Conservation (phyloP, 2,113 vertebrate species). For the Todiramphus chloris region DNA sequence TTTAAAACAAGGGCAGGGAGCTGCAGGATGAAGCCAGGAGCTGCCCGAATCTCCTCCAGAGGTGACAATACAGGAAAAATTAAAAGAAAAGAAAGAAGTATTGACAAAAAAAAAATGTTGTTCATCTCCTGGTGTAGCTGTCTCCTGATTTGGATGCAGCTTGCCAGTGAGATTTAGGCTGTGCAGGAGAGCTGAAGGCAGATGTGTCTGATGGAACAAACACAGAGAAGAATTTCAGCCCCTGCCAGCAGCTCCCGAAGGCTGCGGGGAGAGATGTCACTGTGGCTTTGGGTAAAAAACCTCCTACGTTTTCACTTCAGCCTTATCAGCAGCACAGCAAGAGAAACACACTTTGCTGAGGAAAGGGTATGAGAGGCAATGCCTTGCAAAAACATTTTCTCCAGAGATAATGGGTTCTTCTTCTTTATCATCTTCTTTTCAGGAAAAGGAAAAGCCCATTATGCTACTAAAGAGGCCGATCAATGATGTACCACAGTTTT, state of each 20-base stretch:
- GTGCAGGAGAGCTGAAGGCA: background rate
- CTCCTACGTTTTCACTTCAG: background rate
- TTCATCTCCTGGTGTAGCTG: background rate
- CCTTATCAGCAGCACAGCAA: background rate
- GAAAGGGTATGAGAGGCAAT: background rate
- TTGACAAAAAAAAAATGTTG: background rate
- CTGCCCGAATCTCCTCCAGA: background rate
- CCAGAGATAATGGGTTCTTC: background rate
- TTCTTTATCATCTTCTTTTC: background rate
- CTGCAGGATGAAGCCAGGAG: background rate
- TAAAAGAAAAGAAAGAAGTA: background rate
- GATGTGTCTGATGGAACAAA: background rate
- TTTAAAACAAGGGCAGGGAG: background rate
- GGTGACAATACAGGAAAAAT: background rate
- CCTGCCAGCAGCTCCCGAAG: background rate
- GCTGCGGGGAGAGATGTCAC: background rate
- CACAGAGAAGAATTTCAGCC: background rate
- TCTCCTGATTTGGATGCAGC: accelerated
- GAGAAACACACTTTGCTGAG: background rate
- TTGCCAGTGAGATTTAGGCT: background rate
- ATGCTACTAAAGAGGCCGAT: background rate
- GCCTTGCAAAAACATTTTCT: background rate
- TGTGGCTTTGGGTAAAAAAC: background rate
- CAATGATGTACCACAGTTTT: accelerated
- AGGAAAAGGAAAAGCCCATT: background rate